Base-by-base conservation (phyloP, 2,888 invertebrate species). In the Stenichneumon culpator region DNA sequence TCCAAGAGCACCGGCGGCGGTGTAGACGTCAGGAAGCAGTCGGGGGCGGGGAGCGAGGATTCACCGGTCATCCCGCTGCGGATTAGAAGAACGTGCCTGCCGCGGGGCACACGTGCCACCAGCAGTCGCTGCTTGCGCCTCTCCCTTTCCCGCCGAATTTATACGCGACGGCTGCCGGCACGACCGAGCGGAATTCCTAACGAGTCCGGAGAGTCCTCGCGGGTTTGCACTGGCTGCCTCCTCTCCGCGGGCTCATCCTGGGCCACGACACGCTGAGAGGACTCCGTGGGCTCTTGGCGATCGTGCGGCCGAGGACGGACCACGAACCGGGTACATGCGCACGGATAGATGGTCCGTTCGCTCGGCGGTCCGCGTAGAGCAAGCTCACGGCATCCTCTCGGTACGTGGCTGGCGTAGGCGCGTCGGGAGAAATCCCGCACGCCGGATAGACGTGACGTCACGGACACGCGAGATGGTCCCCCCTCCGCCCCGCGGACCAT, bases 71-170 rank as follows among this genome's bases (percentile, higher is more conserved):
- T 86, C 84, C 89, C 87, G 89, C 88, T 86, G 89, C 88, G 89
- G 90, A 90, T 91, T 90, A 90, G 90, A 90, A 89, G 91, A 90
- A 90, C 91, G 91, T 91, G 90, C 91, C 87, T 88, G 89, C 89
- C 89, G 86, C 86, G 82, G 80, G 86, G 84, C 88, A 89, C 90
- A 90, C 90, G 90, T 90, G 90, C 89, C 88, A 83, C 72, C 68
- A 84, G 83, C 22, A 14, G 25, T 87, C 82, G 78, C 74, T n/a
- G 82, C 78, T 63, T 25, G 65, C 69, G 11, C 50, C 14, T 25
- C 19, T 47, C 57, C 77, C 74, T 22, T 68, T 60, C 78, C 60
- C 63, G 87, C 87, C 91, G 90, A 92, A 92, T 91, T 92, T 91
- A 91, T 91, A 90, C 90, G 90, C 89, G 77, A 72, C 88, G 88